phyloP scores from a whole-genome alignment of 1,140 invertebrate species.

The Lucilia cuprina region DNA sequence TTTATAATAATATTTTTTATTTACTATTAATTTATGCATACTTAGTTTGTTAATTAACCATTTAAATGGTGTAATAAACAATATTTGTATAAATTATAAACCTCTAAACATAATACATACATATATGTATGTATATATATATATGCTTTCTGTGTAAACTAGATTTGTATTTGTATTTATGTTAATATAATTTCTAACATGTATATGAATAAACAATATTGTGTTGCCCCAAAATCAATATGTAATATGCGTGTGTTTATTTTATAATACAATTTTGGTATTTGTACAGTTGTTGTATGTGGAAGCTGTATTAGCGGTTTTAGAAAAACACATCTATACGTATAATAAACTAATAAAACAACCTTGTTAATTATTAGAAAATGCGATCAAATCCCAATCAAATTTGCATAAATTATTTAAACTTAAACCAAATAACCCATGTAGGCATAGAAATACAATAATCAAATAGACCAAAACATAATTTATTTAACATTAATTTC shows the following conservation, averaged over 20 bases:
- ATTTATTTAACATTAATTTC: neutral
- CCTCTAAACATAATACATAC: neutral
- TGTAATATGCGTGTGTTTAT: neutral
- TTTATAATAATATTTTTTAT: neutral
- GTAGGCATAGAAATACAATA: neutral
- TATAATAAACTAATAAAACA: neutral
- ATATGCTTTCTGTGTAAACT: neutral
- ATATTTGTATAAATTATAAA: conserved; percentile 9
- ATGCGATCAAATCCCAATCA: conserved; percentile 5
- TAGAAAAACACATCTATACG: neutral
- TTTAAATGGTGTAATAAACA: conserved; percentile 36
- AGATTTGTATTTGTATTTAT: neutral
- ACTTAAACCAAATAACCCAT: neutral
- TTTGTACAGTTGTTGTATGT: neutral
- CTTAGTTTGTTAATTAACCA: conserved; percentile 39
- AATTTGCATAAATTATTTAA: conserved; percentile 29
- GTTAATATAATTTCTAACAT: neutral
- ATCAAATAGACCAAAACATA: neutral
- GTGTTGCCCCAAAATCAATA: neutral
- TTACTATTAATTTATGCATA: conserved; percentile 38
- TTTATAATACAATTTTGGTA: neutral
- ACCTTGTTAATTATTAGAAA: conserved; percentile 37
- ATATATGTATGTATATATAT: too few relatives aligned
- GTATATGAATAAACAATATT: neutral
- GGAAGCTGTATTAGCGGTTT: neutral